Percentiles rank a stretch among this genome's conserved stretches.
phyloP scores from a whole-genome alignment of 1,140 invertebrate species.

The Drosophila truncata region DNA sequence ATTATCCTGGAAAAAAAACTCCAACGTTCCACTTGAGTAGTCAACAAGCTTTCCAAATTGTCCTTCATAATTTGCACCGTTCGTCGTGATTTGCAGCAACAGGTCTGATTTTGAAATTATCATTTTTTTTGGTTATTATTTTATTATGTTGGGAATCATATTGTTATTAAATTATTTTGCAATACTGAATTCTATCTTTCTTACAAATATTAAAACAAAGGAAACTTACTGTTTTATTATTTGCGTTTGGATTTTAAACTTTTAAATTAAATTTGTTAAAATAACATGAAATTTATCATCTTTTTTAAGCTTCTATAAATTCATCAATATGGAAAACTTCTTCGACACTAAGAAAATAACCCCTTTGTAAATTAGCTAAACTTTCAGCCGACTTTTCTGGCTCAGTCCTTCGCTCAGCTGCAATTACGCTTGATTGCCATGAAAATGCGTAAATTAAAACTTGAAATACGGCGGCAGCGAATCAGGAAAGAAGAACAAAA shows the following conservation, averaged over 20 bases:
- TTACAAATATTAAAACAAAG: neutral
- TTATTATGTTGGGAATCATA: neutral
- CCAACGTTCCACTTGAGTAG: constrained; percentile 69
- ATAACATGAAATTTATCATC: neutral
- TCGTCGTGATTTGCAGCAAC: constrained; percentile 50
- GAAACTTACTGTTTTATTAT: neutral
- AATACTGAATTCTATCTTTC: neutral
- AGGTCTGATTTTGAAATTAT: constrained; percentile 44
- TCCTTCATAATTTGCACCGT: constrained; percentile 58
- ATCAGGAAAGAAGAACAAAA: constrained; percentile 7
- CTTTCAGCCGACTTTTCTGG: constrained; percentile 13
- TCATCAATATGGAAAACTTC: neutral
- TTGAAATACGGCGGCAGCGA: constrained; percentile 39
- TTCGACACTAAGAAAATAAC: neutral
- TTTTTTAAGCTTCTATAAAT: neutral
- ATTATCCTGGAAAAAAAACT: constrained; percentile 39
- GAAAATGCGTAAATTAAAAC: constrained; percentile 76
- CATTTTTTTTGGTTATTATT: neutral
- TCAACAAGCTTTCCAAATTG: constrained; percentile 71
- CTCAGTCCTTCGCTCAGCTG: constrained; percentile 7
- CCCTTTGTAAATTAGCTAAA: constrained; percentile 13
- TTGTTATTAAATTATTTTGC: neutral
- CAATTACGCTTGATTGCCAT: constrained; percentile 73
- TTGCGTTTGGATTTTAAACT: too few relatives aligned
- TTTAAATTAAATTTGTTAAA: neutral